Conservation (phyloP, 2,113 vertebrate species). For the Phalacrocorax aristotelis region DNA sequence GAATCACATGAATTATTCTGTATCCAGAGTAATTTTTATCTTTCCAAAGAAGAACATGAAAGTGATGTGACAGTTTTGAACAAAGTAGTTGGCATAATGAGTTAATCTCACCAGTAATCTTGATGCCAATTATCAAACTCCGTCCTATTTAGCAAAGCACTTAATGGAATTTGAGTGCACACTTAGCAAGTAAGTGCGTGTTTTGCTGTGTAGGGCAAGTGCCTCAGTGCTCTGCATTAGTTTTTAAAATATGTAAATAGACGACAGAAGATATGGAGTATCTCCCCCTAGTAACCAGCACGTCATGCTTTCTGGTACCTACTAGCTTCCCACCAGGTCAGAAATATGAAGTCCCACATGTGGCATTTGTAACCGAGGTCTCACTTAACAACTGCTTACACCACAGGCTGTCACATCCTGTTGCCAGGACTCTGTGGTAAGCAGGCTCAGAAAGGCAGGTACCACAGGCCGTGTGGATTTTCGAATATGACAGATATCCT, state of each 20-base stretch:
- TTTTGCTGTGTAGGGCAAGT: neutral
- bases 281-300: neutral
- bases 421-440: neutral
- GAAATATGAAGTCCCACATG: neutral
- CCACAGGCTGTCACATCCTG: neutral
- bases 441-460: neutral
- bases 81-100: neutral
- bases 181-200: neutral
- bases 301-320: neutral
- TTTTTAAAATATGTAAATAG: neutral
- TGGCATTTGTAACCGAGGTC: rapidly evolving
- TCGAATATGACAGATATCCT: rapidly evolving
- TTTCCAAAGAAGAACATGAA: neutral
- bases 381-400: neutral
- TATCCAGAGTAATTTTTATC: conserved; percentile 1
- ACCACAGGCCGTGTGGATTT: rapidly evolving
- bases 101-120: neutral
- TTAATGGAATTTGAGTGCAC: neutral
- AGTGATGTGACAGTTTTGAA: neutral
- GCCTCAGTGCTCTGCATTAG: neutral
- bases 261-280: neutral
- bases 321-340: neutral
- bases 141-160: neutral
- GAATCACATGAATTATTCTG: neutral
- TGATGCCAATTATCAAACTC: neutral